Base-by-base conservation (phyloP, 2,888 invertebrate species). In the Lamproptera curius region DNA sequence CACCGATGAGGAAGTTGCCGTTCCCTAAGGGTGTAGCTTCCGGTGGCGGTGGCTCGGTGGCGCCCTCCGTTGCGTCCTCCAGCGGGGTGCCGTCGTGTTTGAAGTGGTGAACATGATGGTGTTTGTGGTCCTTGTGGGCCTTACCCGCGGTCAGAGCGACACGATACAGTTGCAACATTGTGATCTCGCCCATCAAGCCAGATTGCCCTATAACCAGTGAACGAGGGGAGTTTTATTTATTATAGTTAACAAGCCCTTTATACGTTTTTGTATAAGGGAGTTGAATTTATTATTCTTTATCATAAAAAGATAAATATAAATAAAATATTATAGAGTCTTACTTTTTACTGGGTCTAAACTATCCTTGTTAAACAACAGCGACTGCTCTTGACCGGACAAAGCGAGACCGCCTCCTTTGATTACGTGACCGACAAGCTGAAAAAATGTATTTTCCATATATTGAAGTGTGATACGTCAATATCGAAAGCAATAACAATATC, bases 121-220 rank as follows among this genome's bases (percentile, higher is more conserved):
- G 95, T 66, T 95, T 95, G 76, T 95, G 95, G 65, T 95, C 94
- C 56, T 92, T 93, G 78, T 95, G 95, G 0, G 95, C 95, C 74
- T 95, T 95, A 0, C 95, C 95, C 1, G 95, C 95, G 1, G 94
- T 94, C 50, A 95, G 69, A 0, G 95, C 95, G 0, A 95, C 94
- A 50, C 91, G 91, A 78, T 95, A 95, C 13, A 95, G 73, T 70
- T 95, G 94, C 0, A 95, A 74, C 90, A 95, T 91, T 1, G 95
- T 95, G 49, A 95, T 71, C 79, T 95, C 95, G 1, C 93, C 94
- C 47, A 93, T 74, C 60, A 92, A 81, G 34, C 93, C 93, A 6
- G 91, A 88, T 52, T 91, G 83, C 42, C 89, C 92, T 92, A 65
- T n/a, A 74, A 67, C 6, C 53, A 40, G 2, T n/a, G n/a, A n/a